phyloP scores from a whole-genome alignment of 2,113 vertebrate species.

The Miniopterus natalensis region DNA sequence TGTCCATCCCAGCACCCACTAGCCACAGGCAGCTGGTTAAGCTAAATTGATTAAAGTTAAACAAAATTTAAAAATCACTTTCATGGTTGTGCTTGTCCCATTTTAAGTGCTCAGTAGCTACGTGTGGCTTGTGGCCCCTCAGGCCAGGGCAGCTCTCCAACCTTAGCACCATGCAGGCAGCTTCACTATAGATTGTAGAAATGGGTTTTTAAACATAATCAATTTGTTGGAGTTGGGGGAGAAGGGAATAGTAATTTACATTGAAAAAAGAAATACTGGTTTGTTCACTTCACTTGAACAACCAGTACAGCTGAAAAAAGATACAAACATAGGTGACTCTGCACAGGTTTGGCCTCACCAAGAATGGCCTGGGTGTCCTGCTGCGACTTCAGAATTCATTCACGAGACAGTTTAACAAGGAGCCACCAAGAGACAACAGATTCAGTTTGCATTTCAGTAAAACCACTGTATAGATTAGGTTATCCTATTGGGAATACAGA shows the following conservation, averaged over 20 bases:
- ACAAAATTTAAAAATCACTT: no score
- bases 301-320: neutral
- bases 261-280: neutral
- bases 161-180: fast-evolving
- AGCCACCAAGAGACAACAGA: neutral
- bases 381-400: slow-evolving; percentile 1
- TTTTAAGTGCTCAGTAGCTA: neutral
- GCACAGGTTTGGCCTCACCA: neutral
- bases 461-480: fast-evolving
- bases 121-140: fast-evolving
- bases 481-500: fast-evolving
- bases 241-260: neutral
- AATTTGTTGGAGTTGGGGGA: neutral
- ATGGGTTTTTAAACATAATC: neutral
- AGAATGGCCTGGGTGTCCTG: neutral
- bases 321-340: neutral
- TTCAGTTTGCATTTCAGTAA: neutral
- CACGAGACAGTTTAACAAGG: neutral
- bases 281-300: neutral
- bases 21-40: neutral
- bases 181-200: neutral
- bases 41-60: neutral
- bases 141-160: neutral
- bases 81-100: no score
- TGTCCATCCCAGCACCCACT: neutral